Evolutionary conservation across 1,140 invertebrate species (phyloP).

Genomic region (Elysia chlorotica): DNA sequence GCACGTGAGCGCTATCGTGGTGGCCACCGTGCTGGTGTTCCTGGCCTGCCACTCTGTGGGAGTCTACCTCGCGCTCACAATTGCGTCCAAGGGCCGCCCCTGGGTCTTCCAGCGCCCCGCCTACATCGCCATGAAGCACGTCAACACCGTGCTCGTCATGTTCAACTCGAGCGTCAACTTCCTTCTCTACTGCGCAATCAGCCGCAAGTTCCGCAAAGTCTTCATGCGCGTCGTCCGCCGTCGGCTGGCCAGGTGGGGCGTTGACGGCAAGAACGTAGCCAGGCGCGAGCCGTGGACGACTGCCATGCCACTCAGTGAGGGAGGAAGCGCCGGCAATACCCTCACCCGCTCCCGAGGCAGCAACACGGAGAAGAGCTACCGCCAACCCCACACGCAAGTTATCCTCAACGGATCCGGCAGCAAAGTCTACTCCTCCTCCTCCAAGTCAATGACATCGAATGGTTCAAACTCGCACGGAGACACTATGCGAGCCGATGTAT

Average conservation of each 20-base stretch:
- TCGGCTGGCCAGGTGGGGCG: conserved; percentile 17
- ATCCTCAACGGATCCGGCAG: conserved; percentile 26
- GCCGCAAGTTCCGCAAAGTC: conserved; percentile 82
- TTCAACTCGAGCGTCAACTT: conserved; percentile 96
- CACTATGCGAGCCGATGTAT: conserved; percentile 1
- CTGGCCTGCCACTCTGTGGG: conserved; percentile 74
- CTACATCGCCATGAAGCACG: conserved; percentile 25
- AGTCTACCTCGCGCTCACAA: conserved; percentile 34
- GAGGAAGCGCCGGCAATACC: conserved; percentile 24
- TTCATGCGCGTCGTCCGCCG: conserved; percentile 25
- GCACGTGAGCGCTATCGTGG: conserved; percentile 77
- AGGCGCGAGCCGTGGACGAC: conserved; percentile 29
- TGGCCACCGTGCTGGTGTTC: conserved; percentile 90
- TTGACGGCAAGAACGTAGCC: conserved; percentile 25
- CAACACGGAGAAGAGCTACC: too few species aligned
- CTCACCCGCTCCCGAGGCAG: too few species aligned
- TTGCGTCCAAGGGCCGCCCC: conserved; percentile 29
- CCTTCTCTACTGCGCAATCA: conserved; percentile 94
- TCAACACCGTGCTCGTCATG: conserved; percentile 85
- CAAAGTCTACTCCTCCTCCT: conserved; percentile 24
- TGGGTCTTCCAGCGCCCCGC: conserved; percentile 25
- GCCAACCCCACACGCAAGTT: not conserved
- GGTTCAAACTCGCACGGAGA: not conserved
- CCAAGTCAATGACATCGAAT: not conserved
- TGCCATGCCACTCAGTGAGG: conserved; percentile 30